Percentiles rank a stretch among this genome's conserved stretches.
Conservation (phyloP, 1,140 invertebrate genomes). For the Proctacanthus coquilletti region DNA sequence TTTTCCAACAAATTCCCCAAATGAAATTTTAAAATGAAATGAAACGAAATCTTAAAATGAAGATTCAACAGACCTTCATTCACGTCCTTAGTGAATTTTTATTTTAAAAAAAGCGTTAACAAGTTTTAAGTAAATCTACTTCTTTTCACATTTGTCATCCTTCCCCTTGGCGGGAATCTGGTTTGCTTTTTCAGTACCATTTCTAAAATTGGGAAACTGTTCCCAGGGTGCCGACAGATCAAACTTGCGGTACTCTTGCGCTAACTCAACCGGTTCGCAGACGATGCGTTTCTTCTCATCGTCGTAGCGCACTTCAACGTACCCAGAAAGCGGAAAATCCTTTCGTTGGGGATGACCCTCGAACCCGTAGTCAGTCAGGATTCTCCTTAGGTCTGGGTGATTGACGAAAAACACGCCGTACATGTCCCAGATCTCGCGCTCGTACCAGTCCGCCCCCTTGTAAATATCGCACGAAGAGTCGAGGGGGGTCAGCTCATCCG, state of each 20-base stretch:
- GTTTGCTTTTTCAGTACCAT: slow-evolving; percentile 33
- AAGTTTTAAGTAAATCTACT: not conserved
- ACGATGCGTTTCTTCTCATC: slow-evolving; percentile 92
- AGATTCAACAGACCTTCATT: no score
- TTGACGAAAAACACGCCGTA: slow-evolving; percentile 95
- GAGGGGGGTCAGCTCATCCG: slow-evolving; percentile 92
- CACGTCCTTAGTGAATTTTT: no score
- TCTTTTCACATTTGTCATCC: not conserved
- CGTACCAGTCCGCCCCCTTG: slow-evolving; percentile 93
- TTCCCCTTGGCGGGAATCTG: not conserved
- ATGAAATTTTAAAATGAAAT: no score
- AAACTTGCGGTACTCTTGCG: slow-evolving; percentile 96
- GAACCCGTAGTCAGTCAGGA: slow-evolving; percentile 98
- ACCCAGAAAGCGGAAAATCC: slow-evolving; percentile 95
- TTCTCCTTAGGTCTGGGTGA: slow-evolving; percentile 92
- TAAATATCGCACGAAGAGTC: slow-evolving; percentile 71
- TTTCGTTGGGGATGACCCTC: slow-evolving; percentile 97
- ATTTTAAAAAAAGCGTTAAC: not conserved
- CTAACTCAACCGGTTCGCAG: slow-evolving; percentile 85
- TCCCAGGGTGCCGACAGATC: slow-evolving; percentile 96
- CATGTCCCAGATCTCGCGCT: slow-evolving; percentile 99
- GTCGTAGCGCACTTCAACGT: slow-evolving; percentile 95
- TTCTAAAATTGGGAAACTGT: slow-evolving; percentile 80
- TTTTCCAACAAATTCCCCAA: no score
- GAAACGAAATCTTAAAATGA: no score